phyloP scores from a whole-genome alignment of 2,888 invertebrate species.

The Phaonia tiefii region DNA sequence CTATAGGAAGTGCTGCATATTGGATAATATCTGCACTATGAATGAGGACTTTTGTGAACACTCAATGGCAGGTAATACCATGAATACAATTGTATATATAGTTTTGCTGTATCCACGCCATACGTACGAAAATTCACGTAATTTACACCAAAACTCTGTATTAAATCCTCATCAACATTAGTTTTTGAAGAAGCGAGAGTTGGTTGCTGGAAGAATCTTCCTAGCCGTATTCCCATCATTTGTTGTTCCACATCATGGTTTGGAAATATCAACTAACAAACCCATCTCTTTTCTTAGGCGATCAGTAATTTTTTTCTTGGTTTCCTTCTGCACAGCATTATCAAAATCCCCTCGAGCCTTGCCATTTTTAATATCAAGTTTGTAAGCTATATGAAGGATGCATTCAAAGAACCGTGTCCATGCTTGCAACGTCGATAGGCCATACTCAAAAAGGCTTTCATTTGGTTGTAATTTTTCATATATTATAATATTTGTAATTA shows the following conservation, averaged over 20 bases:
- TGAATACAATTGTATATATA: too few relatives aligned
- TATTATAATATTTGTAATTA: too few relatives aligned
- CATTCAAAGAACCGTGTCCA: conserved; percentile 49
- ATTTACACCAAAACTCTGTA: not conserved
- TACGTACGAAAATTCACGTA: conserved; percentile 21
- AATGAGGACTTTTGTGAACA: conserved; percentile 12
- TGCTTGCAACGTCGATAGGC: conserved; percentile 38
- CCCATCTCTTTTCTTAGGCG: conserved; percentile 33
- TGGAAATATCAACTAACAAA: conserved; percentile 42
- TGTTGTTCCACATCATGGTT: conserved; percentile 26
- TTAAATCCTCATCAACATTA: conserved; percentile 8
- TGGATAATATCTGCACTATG: conserved; percentile 15
- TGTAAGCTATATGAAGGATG: conserved; percentile 47
- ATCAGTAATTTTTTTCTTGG: conserved; percentile 40
- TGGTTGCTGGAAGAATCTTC: conserved; percentile 12
- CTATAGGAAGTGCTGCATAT: not conserved
- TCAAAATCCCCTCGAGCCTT: conserved; percentile 35
- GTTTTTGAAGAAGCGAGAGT: conserved; percentile 19
- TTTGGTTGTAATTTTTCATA: too few relatives aligned
- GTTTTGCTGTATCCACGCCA: conserved; percentile 36
- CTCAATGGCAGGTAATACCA: not conserved
- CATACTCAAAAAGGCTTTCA: conserved; percentile 40
- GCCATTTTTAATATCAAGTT: conserved; percentile 44
- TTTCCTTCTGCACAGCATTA: conserved; percentile 43
- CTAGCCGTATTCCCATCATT: conserved; percentile 21